Conservation (phyloP, 2,797 vertebrate genomes). For the Acanthopagrus latus region DNA sequence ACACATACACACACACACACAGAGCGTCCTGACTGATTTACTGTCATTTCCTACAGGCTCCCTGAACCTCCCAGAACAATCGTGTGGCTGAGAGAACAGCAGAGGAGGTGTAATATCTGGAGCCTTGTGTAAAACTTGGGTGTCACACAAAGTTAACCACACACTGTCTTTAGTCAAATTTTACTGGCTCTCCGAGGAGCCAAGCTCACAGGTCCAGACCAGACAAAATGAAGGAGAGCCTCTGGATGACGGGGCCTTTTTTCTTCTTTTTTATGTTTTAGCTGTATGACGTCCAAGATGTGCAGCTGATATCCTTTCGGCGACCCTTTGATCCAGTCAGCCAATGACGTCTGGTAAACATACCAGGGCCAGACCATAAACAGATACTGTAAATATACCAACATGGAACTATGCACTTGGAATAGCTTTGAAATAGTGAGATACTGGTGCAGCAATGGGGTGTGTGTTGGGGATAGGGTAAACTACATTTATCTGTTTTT, state of each 20-base stretch:
- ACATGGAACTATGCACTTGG: too few species aligned
- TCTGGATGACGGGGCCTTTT: not conserved
- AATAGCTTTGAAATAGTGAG: too few species aligned
- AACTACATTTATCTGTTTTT: too few species aligned
- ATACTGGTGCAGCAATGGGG: too few species aligned
- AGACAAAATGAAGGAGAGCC: conserved; percentile 21
- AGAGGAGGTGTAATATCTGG: conserved; percentile 15
- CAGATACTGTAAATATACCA: not conserved
- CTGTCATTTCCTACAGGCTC: conserved; percentile 33
- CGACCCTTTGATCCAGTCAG: not conserved
- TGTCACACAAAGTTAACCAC: conserved; percentile 36
- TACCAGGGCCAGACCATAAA: not conserved
- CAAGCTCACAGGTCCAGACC: conserved; percentile 28
- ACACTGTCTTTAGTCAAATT: conserved; percentile 36
- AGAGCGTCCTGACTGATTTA: conserved; percentile 50
- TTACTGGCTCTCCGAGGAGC: conserved; percentile 37
- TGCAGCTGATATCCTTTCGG: conserved; percentile 40
- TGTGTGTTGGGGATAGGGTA: too few species aligned
- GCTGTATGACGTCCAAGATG: conserved; percentile 22
- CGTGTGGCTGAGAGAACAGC: conserved; percentile 15
- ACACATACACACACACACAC: not conserved
- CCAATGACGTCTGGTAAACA: conserved; percentile 4
- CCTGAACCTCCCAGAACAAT: conserved; percentile 22
- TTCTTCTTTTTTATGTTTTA: not conserved
- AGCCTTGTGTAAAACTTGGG: conserved; percentile 20